Evolutionary conservation across 2,113 vertebrate genomes (phyloP).

Genomic region (Pontoporia blainvillei): DNA sequence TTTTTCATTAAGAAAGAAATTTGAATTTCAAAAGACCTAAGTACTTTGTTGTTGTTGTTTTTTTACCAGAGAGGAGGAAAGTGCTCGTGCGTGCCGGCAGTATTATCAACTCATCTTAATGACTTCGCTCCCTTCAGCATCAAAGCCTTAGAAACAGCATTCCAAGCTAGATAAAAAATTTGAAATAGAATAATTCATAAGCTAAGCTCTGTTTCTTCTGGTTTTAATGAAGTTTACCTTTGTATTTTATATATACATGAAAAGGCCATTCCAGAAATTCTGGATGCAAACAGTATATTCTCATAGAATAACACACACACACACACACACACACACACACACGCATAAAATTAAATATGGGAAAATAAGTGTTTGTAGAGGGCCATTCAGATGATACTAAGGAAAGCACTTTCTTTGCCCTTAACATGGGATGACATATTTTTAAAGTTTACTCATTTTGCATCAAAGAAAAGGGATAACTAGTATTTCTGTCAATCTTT

Average conservation of each 20-base stretch:
- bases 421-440: neutral
- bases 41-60: neutral
- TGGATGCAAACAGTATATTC: neutral
- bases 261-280: conserved; percentile 9
- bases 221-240: conserved; percentile 48
- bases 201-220: conserved; percentile 47
- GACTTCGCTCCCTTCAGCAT: conserved; percentile 26
- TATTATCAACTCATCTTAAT: conserved; percentile 33
- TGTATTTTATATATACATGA: neutral
- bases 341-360: neutral
- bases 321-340: neutral
- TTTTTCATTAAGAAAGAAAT: conserved; percentile 35
- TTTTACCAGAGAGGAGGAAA: neutral
- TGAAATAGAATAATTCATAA: conserved; percentile 63
- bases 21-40: conserved; percentile 29
- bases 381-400: neutral
- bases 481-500: neutral
- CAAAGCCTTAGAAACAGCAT: conserved; percentile 46
- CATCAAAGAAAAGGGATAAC: neutral
- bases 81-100: neutral
- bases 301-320: neutral
- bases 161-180: conserved; percentile 10
- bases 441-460: neutral
- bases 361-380: neutral
- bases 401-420: neutral